A percentile compares a stretch with the other conserved stretches of the same genome.
These are phyloP conservation scores for Scolopax rusticola DNA, from an alignment of 2,797 vertebrate genomes.

Conservation along the genomic window DNA sequence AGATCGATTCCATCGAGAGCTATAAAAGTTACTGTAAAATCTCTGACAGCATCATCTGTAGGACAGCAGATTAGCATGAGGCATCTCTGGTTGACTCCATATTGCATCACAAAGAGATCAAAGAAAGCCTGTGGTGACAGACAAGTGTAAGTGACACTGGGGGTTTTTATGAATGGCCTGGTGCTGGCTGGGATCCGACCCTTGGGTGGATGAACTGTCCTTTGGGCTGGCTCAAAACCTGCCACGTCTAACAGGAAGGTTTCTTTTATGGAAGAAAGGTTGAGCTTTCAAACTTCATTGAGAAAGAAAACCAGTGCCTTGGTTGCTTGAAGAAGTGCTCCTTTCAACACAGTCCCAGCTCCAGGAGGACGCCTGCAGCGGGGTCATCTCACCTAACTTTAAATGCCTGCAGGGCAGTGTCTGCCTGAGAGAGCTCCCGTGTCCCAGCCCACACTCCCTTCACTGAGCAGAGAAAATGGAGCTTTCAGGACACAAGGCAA, in stretches of 20 bases:
- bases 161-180: background rate
- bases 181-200: background rate
- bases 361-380: background rate
- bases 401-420: background rate
- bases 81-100: rapidly evolving
- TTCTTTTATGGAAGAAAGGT: background rate
- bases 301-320: background rate
- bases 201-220: background rate
- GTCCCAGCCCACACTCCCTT: background rate
- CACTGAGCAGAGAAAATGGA: conserved; percentile 11
- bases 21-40: background rate
- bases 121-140: background rate
- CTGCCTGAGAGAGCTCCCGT: background rate
- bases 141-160: rapidly evolving
- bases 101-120: background rate
- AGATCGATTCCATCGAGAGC: background rate
- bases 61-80: background rate
- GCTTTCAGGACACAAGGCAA: conserved; percentile 13
- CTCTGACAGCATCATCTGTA: background rate
- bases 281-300: conserved; percentile 3
- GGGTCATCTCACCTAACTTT: background rate
- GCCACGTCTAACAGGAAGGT: background rate
- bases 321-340: background rate
- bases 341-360: background rate
- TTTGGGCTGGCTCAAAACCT: background rate